Conservation (phyloP, 2,113 vertebrate species). For the Chamaetylas fuelleborni region DNA sequence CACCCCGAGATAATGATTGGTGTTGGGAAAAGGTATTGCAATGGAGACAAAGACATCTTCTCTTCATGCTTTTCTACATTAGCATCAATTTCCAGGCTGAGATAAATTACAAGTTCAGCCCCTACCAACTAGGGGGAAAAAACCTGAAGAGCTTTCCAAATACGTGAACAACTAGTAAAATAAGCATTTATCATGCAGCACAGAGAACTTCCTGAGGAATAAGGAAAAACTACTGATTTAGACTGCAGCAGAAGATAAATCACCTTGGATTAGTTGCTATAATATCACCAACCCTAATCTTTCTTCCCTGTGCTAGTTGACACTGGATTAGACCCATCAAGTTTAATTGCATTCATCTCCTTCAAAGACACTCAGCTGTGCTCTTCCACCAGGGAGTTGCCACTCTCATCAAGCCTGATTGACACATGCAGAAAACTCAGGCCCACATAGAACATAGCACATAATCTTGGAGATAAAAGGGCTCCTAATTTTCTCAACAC, state of each 20-base stretch:
- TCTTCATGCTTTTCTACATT: not conserved
- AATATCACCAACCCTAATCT: not conserved
- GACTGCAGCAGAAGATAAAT: not conserved
- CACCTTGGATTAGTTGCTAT: not conserved
- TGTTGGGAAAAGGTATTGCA: not conserved
- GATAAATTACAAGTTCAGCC: not conserved
- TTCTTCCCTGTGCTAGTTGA: not conserved
- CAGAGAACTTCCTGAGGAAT: not conserved
- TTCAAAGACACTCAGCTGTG: not conserved
- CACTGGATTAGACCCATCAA: not conserved
- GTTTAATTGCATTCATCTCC: not conserved
- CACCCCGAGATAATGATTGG: not conserved
- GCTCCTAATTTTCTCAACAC: not conserved
- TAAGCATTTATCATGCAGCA: not conserved
- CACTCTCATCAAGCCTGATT: not conserved
- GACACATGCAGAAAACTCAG: not conserved
- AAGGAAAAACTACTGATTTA: not conserved
- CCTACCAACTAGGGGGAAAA: not conserved
- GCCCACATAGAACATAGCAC: not conserved
- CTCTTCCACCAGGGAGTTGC: not conserved
- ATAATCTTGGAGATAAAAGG: not conserved
- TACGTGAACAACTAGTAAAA: not conserved
- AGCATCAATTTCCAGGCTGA: not conserved
- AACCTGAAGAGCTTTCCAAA: not conserved
- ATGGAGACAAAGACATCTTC: not conserved